phyloP scores from a whole-genome alignment of 2,888 invertebrate species.

The Drosophila maculinotata region DNA sequence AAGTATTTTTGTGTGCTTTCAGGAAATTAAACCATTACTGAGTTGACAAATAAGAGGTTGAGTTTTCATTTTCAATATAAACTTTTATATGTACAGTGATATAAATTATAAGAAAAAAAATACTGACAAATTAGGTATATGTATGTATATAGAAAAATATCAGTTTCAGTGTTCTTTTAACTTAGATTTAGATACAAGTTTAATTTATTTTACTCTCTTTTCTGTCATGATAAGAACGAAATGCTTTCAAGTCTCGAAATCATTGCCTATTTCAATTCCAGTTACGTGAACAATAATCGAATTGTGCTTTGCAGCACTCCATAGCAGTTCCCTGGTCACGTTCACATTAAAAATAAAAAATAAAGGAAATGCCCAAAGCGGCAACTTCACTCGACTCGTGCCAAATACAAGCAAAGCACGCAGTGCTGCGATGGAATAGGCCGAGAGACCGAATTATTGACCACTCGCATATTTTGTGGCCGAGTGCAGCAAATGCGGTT shows the following conservation, averaged over 20 bases:
- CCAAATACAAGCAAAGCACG: conserved; percentile 38
- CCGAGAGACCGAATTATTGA: conserved; percentile 26
- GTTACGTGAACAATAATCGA: conserved; percentile 46
- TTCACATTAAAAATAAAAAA: conserved; percentile 19
- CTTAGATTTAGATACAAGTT: not conserved
- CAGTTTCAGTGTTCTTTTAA: not conserved
- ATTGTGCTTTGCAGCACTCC: conserved; percentile 21
- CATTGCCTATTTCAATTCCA: conserved; percentile 31
- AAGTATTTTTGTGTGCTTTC: not conserved
- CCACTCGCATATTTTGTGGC: conserved; percentile 28
- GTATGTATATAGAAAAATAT: too few relatives aligned
- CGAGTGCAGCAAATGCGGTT: conserved; percentile 25
- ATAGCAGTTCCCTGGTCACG: conserved; percentile 46
- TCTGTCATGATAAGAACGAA: conserved; percentile 5
- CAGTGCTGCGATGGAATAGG: conserved; percentile 13
- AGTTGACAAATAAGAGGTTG: conserved; percentile 13
- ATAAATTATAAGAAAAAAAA: not conserved
- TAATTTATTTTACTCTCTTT: not conserved
- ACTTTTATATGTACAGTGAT: not conserved
- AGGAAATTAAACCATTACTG: conserved; percentile 5
- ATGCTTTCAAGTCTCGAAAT: conserved; percentile 23
- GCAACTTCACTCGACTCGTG: conserved; percentile 23
- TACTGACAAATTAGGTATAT: too few relatives aligned
- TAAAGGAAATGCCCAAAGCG: conserved; percentile 17
- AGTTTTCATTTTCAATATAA: not conserved